Base-by-base conservation (phyloP, 2,888 invertebrate species). In the Lypha dubia region DNA sequence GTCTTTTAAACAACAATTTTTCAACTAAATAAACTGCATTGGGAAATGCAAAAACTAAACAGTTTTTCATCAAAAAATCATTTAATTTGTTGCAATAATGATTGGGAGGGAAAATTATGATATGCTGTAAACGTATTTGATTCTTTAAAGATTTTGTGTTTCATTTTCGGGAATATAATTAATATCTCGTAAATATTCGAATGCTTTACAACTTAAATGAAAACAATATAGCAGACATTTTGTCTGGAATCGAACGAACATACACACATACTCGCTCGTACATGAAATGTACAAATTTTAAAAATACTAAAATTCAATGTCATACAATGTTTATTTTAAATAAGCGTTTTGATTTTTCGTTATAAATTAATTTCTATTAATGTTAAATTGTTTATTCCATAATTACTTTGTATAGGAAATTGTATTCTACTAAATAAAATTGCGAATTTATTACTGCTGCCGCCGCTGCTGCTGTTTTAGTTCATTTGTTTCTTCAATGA, bases 201-300 rank as follows among this genome's bases (percentile, higher is more conserved):
- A 58, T 65, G 51, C 49, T 65, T 73, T 73, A 73, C 58, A n/a
- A 44, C 60, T 24, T 67, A 58, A 75, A 70, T 77, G 68, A 84
- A 74, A 84, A 63, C 56, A 32, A 65, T 58, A 73, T 77, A 84
- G 77, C 84, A 84, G 84, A 84, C 84, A 73, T 77, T 20, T 65
- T 70, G 84, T 84, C 84, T 84, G 77, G 75, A 65, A 63, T 67
- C n/a, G 2, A n/a, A 17, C 0, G 20, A 1, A 28, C n/a, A n/a
- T n/a, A n/a, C n/a, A n/a, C n/a, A n/a, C n/a, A n/a, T n/a, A n/a
- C n/a, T n/a, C n/a, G n/a, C n/a, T 9, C 24, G 53, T 22, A 15
- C 24, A 41, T n/a, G 9, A 41, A 22, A 9, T 9, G 9, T n/a
- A n/a, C 0, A 17, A 49, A 9, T 7, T 17, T 8, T 24, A 15